Evolutionary conservation across 2,797 vertebrate species (phyloP), one percentile per base, ranked within the genome.

Genomic region (Dendrocincla tyrannina): DNA sequence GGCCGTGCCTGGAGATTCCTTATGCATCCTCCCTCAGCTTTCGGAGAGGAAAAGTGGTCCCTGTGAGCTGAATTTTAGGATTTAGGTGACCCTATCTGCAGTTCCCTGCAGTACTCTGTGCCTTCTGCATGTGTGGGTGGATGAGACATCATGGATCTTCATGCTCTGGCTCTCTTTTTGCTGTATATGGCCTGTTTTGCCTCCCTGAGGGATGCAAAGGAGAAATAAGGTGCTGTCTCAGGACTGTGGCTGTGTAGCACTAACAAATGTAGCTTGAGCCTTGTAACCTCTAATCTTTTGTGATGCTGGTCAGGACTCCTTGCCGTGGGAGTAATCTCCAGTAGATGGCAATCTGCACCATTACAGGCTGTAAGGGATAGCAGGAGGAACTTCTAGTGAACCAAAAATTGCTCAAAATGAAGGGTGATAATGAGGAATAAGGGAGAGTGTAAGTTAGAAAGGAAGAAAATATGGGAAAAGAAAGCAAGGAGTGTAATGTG

Each of bases 301-400:
- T 30, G 82, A n/a, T 32, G 91, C 59, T 84, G 73, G 37, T 69
- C 79, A 46, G 52, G 69, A 32, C 30, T 88, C 41, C 85, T 86
- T 70, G 72, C 46, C 1, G 3, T 49, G 55, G 82, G 47, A 84
- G 46, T 28, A 22, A 64, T 63, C 59, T 82, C 89, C 89, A 75
- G 92, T 11, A 94, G 91, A 91, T 92, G 89, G 93, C 95, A 89
- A 89, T 84, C 92, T 59, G 39, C 27, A 84, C 55, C 69, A 1
- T 25, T 32, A 56, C 41, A 25, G 37, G 63, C 62, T 88, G 50
- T 8, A 5, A 50, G 39, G 59, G 20, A 4, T 44, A 42, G 32
- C 37, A 22, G 50, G 76, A 84, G 41, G 18, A 78, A 33, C 39
- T 53, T 23, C 7, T 17, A 9, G 56, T 53, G 63, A 85, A 18